Percentiles rank a stretch among this genome's conserved stretches.
Conservation (phyloP, 2,888 invertebrate genomes). For the Ectemnius lituratus region DNA sequence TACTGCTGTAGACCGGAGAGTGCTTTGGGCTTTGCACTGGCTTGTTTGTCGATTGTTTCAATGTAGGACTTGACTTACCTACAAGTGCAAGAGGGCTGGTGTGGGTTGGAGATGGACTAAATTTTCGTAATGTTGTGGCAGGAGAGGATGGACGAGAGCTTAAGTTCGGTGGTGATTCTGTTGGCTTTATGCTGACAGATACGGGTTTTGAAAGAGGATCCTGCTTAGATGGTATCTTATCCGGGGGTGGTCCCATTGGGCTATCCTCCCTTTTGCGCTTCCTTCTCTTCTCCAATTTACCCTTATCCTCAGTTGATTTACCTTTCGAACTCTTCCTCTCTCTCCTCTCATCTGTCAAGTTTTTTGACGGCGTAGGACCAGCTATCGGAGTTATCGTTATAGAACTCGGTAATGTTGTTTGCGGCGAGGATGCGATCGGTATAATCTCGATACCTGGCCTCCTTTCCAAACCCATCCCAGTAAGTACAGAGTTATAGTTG, state of each 20-base stretch:
- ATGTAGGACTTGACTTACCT: conserved; percentile 80
- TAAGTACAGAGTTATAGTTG: conserved; percentile 81
- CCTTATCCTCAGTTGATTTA: conserved; percentile 76
- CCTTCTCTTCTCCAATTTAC: conserved; percentile 83
- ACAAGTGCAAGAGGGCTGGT: conserved; percentile 83
- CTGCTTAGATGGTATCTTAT: conserved; percentile 86
- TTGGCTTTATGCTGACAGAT: conserved; percentile 86
- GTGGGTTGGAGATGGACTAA: conserved; percentile 86
- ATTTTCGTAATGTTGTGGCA: conserved; percentile 83
- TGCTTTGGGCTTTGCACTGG: conserved; percentile 85
- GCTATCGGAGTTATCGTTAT: conserved; percentile 92
- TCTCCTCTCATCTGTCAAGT: conserved; percentile 73
- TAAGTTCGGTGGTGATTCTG: conserved; percentile 80
- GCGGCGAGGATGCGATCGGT: conserved; percentile 84
- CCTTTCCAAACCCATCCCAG: conserved; percentile 82
- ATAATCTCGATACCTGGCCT: conserved; percentile 92
- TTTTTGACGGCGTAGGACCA: conserved; percentile 79
- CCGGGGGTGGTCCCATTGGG: conserved; percentile 86
- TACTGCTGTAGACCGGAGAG: conserved; percentile 86
- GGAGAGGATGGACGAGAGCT: conserved; percentile 83
- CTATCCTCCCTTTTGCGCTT: conserved; percentile 89
- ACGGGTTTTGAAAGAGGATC: conserved; percentile 86
- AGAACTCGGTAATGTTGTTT: conserved; percentile 86
- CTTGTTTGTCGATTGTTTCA: conserved; percentile 79
- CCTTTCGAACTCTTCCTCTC: conserved; percentile 78